These are phyloP conservation scores for Nemopilema nomurai DNA, from an alignment of 30 jellyfish, hydroid and myxozoan genomes.

Conservation along the genomic window DNA sequence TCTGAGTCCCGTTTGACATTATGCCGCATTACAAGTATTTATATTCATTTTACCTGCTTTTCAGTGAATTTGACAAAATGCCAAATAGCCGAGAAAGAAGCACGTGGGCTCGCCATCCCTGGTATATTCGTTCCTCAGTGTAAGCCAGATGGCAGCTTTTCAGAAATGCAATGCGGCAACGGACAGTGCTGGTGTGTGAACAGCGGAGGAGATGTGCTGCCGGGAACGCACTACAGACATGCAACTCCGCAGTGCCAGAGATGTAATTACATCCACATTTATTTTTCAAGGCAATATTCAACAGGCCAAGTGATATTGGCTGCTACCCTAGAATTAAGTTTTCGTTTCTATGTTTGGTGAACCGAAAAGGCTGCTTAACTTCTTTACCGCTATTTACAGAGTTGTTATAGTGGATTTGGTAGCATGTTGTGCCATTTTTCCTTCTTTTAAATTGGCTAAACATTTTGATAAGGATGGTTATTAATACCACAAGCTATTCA, in stretches of 20 bases:
- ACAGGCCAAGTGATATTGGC: too few species aligned
- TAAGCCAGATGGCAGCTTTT: conserved; percentile 61
- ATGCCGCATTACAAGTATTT: background rate
- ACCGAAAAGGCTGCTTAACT: too few species aligned
- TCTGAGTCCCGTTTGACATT: too few species aligned
- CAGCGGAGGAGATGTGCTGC: conserved; percentile 62
- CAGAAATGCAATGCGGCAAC: conserved; percentile 72
- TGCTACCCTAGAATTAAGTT: too few species aligned
- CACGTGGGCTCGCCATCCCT: background rate
- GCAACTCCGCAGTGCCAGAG: conserved; percentile 56
- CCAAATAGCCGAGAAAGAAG: conserved; percentile 5
- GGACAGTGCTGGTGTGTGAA: conserved; percentile 90
- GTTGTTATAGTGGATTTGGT: too few species aligned
- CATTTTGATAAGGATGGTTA: too few species aligned
- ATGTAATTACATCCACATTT: conserved; percentile 53
- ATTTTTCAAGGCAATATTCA: too few species aligned
- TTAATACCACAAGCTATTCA: too few species aligned
- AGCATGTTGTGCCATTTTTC: too few species aligned
- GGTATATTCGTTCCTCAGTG: conserved; percentile 80
- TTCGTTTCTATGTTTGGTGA: too few species aligned
- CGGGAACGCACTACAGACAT: conserved; percentile 59
- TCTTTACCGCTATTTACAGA: too few species aligned
- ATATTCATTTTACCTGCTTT: background rate
- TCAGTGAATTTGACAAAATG: conserved; percentile 39
- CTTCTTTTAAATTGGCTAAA: too few species aligned